Evolutionary conservation across 2,113 vertebrate species (phyloP).

Genomic region (Formicarius rufipectus): DNA sequence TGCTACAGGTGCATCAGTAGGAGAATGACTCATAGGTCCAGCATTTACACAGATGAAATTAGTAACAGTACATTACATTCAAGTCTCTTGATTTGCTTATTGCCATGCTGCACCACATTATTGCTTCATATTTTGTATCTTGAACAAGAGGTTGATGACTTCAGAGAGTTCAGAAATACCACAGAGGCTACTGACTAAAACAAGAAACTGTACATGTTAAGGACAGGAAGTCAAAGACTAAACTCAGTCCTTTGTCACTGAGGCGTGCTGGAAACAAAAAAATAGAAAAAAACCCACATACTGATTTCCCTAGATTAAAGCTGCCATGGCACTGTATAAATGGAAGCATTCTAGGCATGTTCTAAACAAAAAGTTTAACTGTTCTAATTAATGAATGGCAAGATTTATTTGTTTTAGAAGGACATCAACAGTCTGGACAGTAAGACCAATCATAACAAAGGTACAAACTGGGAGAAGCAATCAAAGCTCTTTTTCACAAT

Average conservation of each 20-base stretch:
- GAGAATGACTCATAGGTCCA: not conserved
- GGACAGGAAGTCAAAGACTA: constrained; percentile 8
- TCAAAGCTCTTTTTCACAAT: not conserved
- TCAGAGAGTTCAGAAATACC: not conserved
- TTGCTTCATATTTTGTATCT: not conserved
- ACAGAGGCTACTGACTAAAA: not conserved
- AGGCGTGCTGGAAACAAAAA: not conserved
- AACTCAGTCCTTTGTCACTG: constrained; percentile 1
- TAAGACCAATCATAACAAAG: not conserved
- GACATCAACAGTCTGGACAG: not conserved
- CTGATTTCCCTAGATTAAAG: not conserved
- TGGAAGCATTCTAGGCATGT: not conserved
- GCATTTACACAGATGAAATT: not conserved
- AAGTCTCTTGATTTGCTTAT: constrained; percentile 47
- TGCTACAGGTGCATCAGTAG: constrained; percentile 11
- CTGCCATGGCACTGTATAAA: not conserved
- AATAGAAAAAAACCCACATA: not conserved
- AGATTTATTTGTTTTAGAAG: not conserved
- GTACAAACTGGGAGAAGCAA: not conserved
- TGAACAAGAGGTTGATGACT: not conserved
- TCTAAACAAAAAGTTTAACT: not conserved
- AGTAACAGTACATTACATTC: constrained; percentile 17
- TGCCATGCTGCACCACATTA: constrained; percentile 19
- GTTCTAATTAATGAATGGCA: not conserved
- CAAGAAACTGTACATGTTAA: not conserved